A percentile compares a stretch with the other conserved stretches of the same genome.
Conservation (phyloP, 2,797 vertebrate genomes). For the Acestrorhynchus altus region DNA sequence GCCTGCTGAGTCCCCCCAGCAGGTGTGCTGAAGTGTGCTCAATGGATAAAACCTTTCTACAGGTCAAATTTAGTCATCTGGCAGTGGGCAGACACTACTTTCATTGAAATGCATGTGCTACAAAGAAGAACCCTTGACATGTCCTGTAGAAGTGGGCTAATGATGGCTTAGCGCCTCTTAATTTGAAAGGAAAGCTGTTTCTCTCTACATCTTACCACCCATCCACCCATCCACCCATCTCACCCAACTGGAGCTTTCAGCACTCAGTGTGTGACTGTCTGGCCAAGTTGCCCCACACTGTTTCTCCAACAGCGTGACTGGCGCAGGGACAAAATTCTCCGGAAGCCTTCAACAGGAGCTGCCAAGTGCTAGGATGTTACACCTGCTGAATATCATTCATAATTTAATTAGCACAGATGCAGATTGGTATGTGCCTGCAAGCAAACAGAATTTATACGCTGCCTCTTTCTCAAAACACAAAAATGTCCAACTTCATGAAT, state of each 20-base stretch:
- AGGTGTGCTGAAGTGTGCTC: slow-evolving; percentile 48
- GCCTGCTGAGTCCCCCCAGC: slow-evolving; percentile 46
- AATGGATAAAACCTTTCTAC: slow-evolving; percentile 26
- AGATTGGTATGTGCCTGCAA: background rate
- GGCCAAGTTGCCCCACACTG: slow-evolving; percentile 55
- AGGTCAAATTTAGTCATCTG: slow-evolving; percentile 35
- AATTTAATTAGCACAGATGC: slow-evolving; percentile 57
- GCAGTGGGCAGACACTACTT: background rate
- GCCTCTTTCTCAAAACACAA: background rate
- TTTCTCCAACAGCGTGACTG: slow-evolving; percentile 60
- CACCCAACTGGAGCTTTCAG: slow-evolving; percentile 61
- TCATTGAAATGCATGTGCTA: background rate
- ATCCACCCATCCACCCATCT: slow-evolving; percentile 60
- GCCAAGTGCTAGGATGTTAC: slow-evolving; percentile 59
- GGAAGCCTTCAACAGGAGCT: slow-evolving; percentile 50
- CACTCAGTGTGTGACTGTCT: slow-evolving; percentile 55
- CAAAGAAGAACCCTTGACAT: background rate
- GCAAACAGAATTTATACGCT: background rate
- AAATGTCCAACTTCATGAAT: slow-evolving; percentile 23
- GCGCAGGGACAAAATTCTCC: slow-evolving; percentile 50
- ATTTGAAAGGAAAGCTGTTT: slow-evolving; percentile 38
- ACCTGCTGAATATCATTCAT: slow-evolving; percentile 67
- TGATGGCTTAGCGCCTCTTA: slow-evolving; percentile 34
- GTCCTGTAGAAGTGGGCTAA: background rate
- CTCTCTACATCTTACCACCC: slow-evolving; percentile 46